Conservation (phyloP, 2,797 vertebrate species). For the Bryconaethiops microstoma region DNA sequence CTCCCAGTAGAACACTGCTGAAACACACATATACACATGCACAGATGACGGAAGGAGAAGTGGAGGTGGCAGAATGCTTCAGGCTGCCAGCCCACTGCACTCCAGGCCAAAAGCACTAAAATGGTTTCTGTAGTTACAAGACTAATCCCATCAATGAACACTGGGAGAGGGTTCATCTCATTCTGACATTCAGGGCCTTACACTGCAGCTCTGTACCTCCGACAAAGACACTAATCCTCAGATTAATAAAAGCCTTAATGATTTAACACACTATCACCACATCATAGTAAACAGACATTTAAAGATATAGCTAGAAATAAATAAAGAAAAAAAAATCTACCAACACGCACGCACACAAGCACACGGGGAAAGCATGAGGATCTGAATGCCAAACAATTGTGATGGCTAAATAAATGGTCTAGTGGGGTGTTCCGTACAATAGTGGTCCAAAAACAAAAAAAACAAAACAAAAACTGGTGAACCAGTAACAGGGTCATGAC, state of each 20-base stretch:
- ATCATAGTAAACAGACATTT: not conserved
- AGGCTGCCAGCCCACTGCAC: slow-evolving; percentile 68
- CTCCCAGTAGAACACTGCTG: slow-evolving; percentile 36
- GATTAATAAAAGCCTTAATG: slow-evolving; percentile 12
- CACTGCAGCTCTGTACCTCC: not conserved
- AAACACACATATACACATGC: slow-evolving; percentile 57
- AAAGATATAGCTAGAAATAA: not conserved
- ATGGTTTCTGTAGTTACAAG: slow-evolving; percentile 78
- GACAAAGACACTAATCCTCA: slow-evolving; percentile 8
- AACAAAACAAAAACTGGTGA: no score
- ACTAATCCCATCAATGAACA: slow-evolving; percentile 73
- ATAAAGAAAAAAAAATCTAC: not conserved
- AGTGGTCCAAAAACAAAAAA: no score
- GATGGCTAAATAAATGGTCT: no score
- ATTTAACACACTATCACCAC: slow-evolving; percentile 35
- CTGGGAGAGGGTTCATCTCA: slow-evolving; percentile 61
- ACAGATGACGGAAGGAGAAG: slow-evolving; percentile 53
- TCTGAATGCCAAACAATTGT: no score
- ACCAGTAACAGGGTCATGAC: no score
- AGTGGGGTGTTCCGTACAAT: no score
- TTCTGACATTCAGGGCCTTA: slow-evolving; percentile 34
- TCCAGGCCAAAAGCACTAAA: slow-evolving; percentile 74
- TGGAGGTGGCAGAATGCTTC: slow-evolving; percentile 71
- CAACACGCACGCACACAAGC: no score
- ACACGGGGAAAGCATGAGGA: no score